Evolutionary conservation across 2,797 vertebrate genomes (phyloP), one percentile per base, ranked within the genome.

Genomic region (Emydoidea blandingii): DNA sequence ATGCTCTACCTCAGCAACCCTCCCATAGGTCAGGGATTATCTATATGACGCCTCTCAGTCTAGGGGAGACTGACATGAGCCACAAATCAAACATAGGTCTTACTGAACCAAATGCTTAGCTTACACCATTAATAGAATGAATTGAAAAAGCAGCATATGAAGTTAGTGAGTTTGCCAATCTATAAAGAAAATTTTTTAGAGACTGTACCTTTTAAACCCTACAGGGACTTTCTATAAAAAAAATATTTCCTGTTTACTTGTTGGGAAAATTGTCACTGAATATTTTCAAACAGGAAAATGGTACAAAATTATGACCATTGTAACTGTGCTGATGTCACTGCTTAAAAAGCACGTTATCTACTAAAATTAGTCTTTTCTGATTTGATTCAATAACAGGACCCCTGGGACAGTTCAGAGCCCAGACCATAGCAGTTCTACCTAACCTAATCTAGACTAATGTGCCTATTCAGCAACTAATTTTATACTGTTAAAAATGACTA

Each of bases 51-150:
- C 9, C 52, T 88, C 89, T 94, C 88, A 81, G 4, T 34, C 91
- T 37, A 10, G 10, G 85, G 5, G 68, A 92, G 88, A 88, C 54
- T 10, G 68, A 57, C 54, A 83, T 34, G 62, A 84, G 57, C 83
- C 0, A 0, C 47, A 47, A 89, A 54, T 54, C 0, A 0, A 56
- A 65, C 25, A 54, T 79, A 68, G 34, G 4, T 4, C 23, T 44
- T 12, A 10, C 41, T 29, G 31, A 88, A 54, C 62, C 52, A 88
- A 62, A 68, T 53, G n/a, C 12, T 68, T 2, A 59, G 21, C 19
- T 83, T 90, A 76, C 34, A 72, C 5, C 27, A 34, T 29, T 53
- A 44, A 15, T 72, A 56, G 23, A 62, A 52, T 41, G 85, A 88
- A 8, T 9, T 47, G 76, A 37, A 83, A 88, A 59, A 47, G 0